Evolutionary conservation across 2,797 vertebrate species (phyloP).

Genomic region (Melanotaenia boesemani): DNA sequence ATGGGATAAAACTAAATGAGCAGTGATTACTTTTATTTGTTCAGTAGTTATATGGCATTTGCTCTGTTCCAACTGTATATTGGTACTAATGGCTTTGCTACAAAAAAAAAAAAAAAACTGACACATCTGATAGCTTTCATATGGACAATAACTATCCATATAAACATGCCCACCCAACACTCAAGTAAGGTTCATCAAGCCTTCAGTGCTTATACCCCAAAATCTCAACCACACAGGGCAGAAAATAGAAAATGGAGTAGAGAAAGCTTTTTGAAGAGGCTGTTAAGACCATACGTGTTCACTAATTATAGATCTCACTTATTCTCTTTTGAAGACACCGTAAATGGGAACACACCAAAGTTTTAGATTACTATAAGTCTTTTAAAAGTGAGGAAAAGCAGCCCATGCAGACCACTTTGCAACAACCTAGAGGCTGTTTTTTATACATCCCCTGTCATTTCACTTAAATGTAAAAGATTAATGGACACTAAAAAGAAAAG

Average conservation of each 20-base stretch:
- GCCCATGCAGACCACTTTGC: constrained; percentile 57
- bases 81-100: constrained; percentile 27
- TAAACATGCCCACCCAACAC: constrained; percentile 71
- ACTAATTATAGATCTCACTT: constrained; percentile 85
- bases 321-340: constrained; percentile 80
- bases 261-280: constrained; percentile 82
- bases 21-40: neutral
- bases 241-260: constrained; percentile 80
- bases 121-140: constrained; percentile 57
- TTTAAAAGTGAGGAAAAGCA: constrained; percentile 73
- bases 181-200: constrained; percentile 57
- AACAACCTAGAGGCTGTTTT: constrained; percentile 47
- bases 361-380: constrained; percentile 77
- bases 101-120: constrained; percentile 38
- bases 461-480: constrained; percentile 77
- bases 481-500: constrained; percentile 77
- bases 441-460: constrained; percentile 78
- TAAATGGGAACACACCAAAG: constrained; percentile 79
- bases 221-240: constrained; percentile 71
- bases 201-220: constrained; percentile 61
- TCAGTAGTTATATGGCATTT: constrained; percentile 3
- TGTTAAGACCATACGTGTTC: constrained; percentile 79
- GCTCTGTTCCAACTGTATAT: neutral
- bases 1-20: neutral
- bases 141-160: constrained; percentile 53